These are phyloP conservation scores for Mixornis gularis DNA, from an alignment of 2,113 vertebrate species.

Conservation along the genomic window DNA sequence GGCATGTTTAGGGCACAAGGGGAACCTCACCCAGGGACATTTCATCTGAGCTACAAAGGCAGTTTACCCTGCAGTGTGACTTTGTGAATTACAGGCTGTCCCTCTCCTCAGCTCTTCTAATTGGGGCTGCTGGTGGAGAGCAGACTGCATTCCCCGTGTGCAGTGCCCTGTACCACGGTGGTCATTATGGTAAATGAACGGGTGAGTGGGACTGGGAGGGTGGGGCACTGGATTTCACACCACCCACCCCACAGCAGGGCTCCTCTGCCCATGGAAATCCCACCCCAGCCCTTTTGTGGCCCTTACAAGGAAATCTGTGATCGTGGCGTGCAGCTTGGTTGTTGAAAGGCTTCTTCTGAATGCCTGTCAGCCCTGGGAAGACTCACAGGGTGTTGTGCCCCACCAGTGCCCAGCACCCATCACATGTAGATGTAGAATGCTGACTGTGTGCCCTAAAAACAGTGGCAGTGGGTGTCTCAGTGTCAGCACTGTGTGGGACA, in stretches of 20 bases:
- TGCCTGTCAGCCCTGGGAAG: not conserved
- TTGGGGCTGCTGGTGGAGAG: fast-evolving
- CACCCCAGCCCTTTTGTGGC: not conserved
- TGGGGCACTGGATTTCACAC: not conserved
- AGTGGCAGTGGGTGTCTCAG: not conserved
- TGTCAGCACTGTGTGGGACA: fast-evolving
- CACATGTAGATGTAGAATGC: fast-evolving
- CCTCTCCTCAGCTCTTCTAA: not conserved
- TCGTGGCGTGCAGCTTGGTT: fast-evolving
- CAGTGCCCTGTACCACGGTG: not conserved
- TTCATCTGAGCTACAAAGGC: not conserved
- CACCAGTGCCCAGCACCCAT: not conserved
- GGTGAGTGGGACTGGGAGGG: not conserved
- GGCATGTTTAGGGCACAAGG: not conserved
- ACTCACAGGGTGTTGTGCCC: fast-evolving
- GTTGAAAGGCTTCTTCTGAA: not conserved
- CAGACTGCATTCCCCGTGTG: fast-evolving
- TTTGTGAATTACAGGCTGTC: not conserved
- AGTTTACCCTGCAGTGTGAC: fast-evolving
- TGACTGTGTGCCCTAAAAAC: not conserved
- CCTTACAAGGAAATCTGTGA: not conserved
- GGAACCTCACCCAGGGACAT: not conserved
- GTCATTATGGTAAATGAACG: fast-evolving
- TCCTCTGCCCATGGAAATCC: not conserved
- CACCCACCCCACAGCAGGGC: fast-evolving